Base-by-base conservation (phyloP, 2,888 invertebrate genomes). In the Heliconius hortense region DNA sequence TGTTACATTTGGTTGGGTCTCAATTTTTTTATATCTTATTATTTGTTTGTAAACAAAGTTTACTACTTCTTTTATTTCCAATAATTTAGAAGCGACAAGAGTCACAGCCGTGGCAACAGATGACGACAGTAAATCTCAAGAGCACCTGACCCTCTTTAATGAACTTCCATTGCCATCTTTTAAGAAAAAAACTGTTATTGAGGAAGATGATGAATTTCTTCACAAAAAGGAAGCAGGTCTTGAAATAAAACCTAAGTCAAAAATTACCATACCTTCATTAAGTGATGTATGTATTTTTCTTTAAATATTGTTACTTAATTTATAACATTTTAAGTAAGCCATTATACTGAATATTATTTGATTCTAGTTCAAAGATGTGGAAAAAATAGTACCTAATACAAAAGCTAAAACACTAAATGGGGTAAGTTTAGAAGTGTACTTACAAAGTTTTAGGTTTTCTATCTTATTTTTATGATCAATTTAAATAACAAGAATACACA, bases 251-350 rank as follows among this genome's bases (percentile, higher is more conserved):
- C 93, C 91, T 79, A 93, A 95, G 75, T 95, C 96, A 0, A 95
- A 95, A 87, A 97, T 97, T 79, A 94, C 94, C 63, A 95, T 97
- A 71, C 97, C 97, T 1, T 96, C 96, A 1, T 88, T 97, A 7
- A 95, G 94, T 81, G 95, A 96, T 86, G 96, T 95, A 89, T 89
- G 90, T 83, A 63, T n/a, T 28, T n/a, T 66, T 64, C 63, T 69
- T 80, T 76, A 5, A 69, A 64, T 31, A 13, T 28, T 28, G 21
- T 24, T 59, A 10, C 31, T 24, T 26, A 21, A 39, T 21, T 48
- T 48, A 62, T 56, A 35, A 7, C 62, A 24, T 15, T 15, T 48
- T 48, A 48, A 18, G 7, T 8, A 21, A 39, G 21, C n/a, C 5
- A 35, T 31, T 31, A 53, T 59, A 70, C n/a, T 53, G 71, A 76